Evolutionary conservation across 2,113 vertebrate genomes (phyloP).

Genomic region (Nasalis larvatus): DNA sequence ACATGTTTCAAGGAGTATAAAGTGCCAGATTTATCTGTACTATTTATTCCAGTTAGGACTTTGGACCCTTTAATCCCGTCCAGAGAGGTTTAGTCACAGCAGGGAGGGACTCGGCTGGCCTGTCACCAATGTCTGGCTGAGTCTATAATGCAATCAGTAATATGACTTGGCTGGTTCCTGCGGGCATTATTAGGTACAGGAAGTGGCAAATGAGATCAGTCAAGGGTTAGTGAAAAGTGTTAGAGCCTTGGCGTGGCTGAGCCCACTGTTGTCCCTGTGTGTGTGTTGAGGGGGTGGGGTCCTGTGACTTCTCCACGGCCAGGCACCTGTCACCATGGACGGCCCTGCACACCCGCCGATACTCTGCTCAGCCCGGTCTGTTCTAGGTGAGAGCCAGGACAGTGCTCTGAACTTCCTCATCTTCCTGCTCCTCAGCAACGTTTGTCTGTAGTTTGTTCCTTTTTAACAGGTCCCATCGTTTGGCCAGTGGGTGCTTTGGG

Average conservation of each 20-base stretch:
- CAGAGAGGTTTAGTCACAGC: background rate
- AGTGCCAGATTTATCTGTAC: accelerated
- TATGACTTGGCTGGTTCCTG: background rate
- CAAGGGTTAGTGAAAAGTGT: no score
- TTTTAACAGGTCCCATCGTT: no score
- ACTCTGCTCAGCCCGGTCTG: accelerated
- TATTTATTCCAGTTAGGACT: background rate
- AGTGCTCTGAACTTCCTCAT: no score
- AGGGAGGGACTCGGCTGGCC: background rate
- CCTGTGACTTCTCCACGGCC: background rate
- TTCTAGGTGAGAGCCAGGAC: background rate
- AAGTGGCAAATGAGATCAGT: background rate
- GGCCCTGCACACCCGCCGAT: no score
- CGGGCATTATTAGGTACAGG: accelerated
- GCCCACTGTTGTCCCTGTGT: accelerated
- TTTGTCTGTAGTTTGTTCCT: background rate
- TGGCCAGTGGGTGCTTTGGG: accelerated
- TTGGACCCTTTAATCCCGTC: background rate
- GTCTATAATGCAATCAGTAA: background rate
- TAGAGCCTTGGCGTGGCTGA: background rate
- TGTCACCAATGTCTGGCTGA: accelerated
- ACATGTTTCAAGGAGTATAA: background rate
- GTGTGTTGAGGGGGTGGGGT: background rate
- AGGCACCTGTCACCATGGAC: accelerated
- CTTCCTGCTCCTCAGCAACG: background rate